Evolutionary conservation across 1,140 invertebrate species (phyloP).

Genomic region (Drosophila ogumai): DNA sequence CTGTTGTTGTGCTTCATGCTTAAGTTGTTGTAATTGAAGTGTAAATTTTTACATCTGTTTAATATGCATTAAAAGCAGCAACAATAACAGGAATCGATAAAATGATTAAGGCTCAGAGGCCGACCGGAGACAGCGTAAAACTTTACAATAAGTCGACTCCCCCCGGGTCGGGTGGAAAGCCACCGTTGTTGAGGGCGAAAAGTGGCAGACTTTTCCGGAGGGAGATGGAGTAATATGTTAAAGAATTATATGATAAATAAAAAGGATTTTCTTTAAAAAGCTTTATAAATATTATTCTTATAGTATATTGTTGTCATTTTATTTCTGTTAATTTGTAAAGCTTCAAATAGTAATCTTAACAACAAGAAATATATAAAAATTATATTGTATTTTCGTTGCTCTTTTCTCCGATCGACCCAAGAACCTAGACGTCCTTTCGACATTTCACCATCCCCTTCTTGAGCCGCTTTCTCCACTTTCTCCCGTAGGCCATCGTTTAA

Average conservation of each 20-base stretch:
- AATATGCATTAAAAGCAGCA: slow-evolving; percentile 69
- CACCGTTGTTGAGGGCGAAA: slow-evolving; percentile 6
- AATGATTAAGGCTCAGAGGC: slow-evolving; percentile 61
- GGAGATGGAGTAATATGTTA: neutral
- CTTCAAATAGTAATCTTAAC: too few relatives aligned
- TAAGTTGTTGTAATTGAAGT: slow-evolving; percentile 76
- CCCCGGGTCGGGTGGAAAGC: neutral
- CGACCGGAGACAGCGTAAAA: slow-evolving; percentile 28
- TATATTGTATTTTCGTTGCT: neutral
- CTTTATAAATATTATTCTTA: neutral
- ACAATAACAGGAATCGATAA: slow-evolving; percentile 65
- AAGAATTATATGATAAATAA: neutral
- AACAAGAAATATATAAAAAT: too few relatives aligned
- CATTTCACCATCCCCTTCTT: neutral
- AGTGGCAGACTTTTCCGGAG: neutral
- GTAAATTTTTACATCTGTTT: slow-evolving; percentile 77
- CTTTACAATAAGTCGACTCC: slow-evolving; percentile 10
- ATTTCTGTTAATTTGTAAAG: neutral
- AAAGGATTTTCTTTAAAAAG: neutral
- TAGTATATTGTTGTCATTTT: too few relatives aligned
- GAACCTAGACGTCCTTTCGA: neutral
- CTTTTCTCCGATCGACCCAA: neutral
- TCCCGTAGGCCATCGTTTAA: slow-evolving; percentile 45
- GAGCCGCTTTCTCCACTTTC: slow-evolving; percentile 21
- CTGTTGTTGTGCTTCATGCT: slow-evolving; percentile 57